phyloP scores from a whole-genome alignment of 2,888 invertebrate genomes.

The Cantharis rufa region DNA sequence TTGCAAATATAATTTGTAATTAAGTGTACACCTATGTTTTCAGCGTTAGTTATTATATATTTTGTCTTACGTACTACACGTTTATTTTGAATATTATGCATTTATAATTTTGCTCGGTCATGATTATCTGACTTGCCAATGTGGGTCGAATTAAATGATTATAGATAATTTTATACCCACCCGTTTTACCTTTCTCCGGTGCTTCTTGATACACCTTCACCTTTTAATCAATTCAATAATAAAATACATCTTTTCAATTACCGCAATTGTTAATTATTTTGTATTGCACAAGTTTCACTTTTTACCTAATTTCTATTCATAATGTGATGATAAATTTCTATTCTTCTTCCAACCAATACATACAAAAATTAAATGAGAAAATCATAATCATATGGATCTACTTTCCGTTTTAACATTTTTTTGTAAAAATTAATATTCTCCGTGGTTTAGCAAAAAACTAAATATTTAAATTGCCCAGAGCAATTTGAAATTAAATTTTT shows the following conservation, averaged over 20 bases:
- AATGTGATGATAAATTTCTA: not conserved
- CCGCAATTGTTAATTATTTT: constrained; percentile 19
- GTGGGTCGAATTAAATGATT: constrained; percentile 24
- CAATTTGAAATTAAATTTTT: not conserved
- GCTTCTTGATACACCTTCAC: constrained; percentile 24
- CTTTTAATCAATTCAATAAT: constrained; percentile 21
- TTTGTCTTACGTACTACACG: constrained; percentile 25
- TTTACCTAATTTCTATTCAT: not conserved
- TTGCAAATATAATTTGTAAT: constrained; percentile 25
- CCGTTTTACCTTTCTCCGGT: constrained; percentile 22
- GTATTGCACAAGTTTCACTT: constrained; percentile 8
- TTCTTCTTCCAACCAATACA: not conserved
- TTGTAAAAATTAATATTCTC: not conserved
- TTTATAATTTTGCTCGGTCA: constrained; percentile 21
- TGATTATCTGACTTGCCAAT: constrained; percentile 17
- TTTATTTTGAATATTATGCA: constrained; percentile 12
- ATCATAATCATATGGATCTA: not conserved
- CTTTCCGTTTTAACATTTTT: not conserved
- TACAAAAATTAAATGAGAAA: not conserved
- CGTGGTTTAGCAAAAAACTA: not conserved
- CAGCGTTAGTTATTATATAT: constrained; percentile 17
- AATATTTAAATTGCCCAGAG: not conserved
- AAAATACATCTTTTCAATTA: constrained; percentile 14
- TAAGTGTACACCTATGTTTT: constrained; percentile 16
- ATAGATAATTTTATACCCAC: constrained; percentile 16